phyloP scores from a whole-genome alignment of 2,797 vertebrate genomes.

The Vultur gryphus region DNA sequence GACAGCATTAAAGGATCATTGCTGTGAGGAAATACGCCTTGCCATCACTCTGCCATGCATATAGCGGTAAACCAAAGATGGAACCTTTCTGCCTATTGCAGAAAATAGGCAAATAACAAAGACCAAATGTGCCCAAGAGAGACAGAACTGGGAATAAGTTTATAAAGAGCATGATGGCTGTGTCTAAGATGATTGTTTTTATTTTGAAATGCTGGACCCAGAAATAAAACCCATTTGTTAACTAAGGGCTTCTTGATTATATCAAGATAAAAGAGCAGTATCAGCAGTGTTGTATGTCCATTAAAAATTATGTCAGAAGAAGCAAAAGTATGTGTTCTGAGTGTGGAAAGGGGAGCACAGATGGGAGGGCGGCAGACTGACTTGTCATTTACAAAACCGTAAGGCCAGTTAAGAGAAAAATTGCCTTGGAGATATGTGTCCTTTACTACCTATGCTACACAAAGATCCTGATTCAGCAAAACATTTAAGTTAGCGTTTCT shows the following conservation, averaged over 20 bases:
- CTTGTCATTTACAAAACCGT: neutral
- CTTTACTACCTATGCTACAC: neutral
- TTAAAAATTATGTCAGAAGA: neutral
- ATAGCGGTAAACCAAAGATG: neutral
- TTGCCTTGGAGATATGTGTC: neutral
- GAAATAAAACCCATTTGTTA: neutral
- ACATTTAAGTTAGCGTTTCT: neutral
- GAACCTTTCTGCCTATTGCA: neutral
- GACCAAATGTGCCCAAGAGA: neutral
- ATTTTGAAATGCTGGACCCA: neutral
- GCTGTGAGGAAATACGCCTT: neutral
- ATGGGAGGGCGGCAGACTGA: neutral
- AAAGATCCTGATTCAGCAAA: neutral
- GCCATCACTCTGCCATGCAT: neutral
- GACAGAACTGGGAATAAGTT: neutral
- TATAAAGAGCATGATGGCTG: neutral
- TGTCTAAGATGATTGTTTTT: neutral
- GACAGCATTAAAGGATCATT: neutral
- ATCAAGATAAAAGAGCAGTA: neutral
- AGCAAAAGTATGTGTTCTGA: neutral
- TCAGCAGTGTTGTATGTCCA: neutral
- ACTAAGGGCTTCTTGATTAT: neutral
- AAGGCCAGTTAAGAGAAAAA: neutral
- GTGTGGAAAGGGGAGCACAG: neutral
- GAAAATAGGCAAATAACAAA: neutral